Evolutionary conservation across 1,140 invertebrate species (phyloP).

Genomic region (Rhyzopertha dominica): DNA sequence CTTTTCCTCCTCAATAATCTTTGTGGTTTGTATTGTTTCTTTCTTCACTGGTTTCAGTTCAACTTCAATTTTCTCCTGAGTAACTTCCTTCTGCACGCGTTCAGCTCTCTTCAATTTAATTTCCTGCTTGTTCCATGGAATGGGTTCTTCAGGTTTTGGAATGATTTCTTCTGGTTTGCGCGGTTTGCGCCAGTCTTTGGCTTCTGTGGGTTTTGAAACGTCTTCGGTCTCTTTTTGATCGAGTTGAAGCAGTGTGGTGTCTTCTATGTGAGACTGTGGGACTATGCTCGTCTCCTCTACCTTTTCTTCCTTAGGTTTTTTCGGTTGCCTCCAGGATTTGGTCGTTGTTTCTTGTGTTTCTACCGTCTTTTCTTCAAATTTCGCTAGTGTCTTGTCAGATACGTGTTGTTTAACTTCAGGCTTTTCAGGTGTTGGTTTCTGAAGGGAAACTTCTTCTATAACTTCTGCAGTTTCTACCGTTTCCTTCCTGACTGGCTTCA

Average conservation of each 20-base stretch:
- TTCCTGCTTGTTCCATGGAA: slow-evolving; percentile 44
- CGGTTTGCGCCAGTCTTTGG: slow-evolving; percentile 19
- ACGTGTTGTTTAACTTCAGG: slow-evolving; percentile 5
- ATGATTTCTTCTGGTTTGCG: slow-evolving; percentile 10
- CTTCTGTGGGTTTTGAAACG: slow-evolving; percentile 17
- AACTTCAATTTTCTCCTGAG: slow-evolving; percentile 44
- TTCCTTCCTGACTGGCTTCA: slow-evolving; percentile 25
- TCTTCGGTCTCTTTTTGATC: slow-evolving; percentile 25
- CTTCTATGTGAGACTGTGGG: slow-evolving; percentile 15
- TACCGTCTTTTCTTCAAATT: slow-evolving; percentile 13
- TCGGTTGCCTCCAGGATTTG: slow-evolving; percentile 25
- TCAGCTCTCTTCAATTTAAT: slow-evolving; percentile 39
- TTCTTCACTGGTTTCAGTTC: slow-evolving; percentile 45
- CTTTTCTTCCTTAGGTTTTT: slow-evolving; percentile 15
- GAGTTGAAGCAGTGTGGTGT: slow-evolving; percentile 19
- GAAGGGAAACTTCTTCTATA: slow-evolving; percentile 12
- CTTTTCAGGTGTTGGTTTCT: slow-evolving; percentile 13
- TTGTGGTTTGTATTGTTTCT: slow-evolving; percentile 25
- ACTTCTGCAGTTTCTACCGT: slow-evolving; percentile 3
- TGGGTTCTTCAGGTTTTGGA: slow-evolving; percentile 28
- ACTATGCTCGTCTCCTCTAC: slow-evolving; percentile 15
- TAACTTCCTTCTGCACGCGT: slow-evolving; percentile 34
- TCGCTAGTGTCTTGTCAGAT: neutral
- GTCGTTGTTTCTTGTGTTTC: slow-evolving; percentile 15
- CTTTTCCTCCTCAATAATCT: slow-evolving; percentile 35